phyloP scores from a whole-genome alignment of 2,113 vertebrate genomes.

The Oreotrochilus melanogaster region DNA sequence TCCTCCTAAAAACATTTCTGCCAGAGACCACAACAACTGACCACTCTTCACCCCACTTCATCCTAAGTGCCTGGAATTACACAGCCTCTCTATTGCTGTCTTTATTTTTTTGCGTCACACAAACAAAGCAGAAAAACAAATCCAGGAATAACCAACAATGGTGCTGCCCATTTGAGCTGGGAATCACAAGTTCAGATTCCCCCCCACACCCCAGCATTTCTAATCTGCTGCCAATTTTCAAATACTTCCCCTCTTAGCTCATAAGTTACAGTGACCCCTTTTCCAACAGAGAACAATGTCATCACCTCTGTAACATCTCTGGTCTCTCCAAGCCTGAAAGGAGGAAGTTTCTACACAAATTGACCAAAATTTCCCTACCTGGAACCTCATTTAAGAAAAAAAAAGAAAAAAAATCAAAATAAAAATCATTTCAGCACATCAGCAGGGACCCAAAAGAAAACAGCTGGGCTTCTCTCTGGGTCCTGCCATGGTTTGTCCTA shows the following conservation, averaged over 20 bases:
- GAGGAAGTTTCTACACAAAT: neutral
- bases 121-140: neutral
- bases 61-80: neutral
- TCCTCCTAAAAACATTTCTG: neutral
- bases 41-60: neutral
- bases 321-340: neutral
- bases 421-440: neutral
- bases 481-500: neutral
- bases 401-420: neutral
- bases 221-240: conserved; percentile 57
- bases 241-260: conserved; percentile 56
- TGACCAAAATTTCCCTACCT: neutral
- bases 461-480: neutral
- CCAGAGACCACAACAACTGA: neutral
- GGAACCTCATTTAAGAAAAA: neutral
- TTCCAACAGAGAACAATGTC: conserved; percentile 23
- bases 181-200: neutral
- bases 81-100: neutral
- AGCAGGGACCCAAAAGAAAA: neutral
- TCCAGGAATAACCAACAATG: conserved; percentile 55
- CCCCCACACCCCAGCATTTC: neutral
- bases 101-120: neutral
- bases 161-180: neutral
- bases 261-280: neutral
- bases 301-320: neutral